Conservation (phyloP, 2,113 vertebrate genomes). For the Athene cunicularia region DNA sequence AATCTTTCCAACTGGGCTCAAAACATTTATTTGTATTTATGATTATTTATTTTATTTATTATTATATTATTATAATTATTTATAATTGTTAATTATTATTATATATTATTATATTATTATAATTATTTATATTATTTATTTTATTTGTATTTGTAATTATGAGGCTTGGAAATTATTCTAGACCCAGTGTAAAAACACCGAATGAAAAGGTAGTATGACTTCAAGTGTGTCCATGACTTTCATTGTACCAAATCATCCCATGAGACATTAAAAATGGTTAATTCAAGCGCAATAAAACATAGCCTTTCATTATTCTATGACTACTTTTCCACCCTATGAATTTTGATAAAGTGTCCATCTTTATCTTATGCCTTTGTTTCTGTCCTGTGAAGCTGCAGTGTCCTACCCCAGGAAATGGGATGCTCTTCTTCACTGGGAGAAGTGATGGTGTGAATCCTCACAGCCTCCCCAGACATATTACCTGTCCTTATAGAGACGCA, state of each 20-base stretch:
- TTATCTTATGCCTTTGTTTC: background rate
- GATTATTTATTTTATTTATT: too few species aligned
- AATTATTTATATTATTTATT: too few species aligned
- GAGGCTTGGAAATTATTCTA: background rate
- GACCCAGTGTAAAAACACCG: background rate
- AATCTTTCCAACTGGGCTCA: background rate
- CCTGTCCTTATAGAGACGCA: background rate
- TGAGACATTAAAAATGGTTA: background rate
- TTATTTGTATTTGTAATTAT: too few species aligned
- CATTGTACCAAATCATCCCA: background rate
- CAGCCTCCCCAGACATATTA: background rate
- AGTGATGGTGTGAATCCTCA: background rate
- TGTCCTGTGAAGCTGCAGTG: background rate
- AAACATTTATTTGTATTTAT: background rate
- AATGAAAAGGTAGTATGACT: background rate
- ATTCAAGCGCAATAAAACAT: background rate
- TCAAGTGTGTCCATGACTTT: background rate
- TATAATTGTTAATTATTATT: too few species aligned
- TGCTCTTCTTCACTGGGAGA: background rate
- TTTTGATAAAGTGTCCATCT: background rate
- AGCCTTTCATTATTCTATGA: background rate
- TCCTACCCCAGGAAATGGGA: background rate
- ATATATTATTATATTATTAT: too few species aligned
- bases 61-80: too few species aligned
- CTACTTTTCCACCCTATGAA: background rate